Conservation (phyloP, 2,888 invertebrate genomes). For the Archips xylosteana region DNA sequence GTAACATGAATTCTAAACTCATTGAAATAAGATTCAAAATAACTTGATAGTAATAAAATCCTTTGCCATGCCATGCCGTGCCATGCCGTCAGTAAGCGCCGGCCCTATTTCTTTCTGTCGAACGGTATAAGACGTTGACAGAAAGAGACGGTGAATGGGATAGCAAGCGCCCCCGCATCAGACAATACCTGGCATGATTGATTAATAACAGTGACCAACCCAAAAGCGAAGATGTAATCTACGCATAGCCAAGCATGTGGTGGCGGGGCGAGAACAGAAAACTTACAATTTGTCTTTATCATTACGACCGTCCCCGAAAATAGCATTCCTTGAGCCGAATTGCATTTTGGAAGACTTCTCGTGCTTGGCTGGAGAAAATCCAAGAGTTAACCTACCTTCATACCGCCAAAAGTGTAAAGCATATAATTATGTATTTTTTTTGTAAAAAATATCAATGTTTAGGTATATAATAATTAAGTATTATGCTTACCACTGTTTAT, state of each 20-base stretch:
- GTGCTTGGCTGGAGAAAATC: slow-evolving; percentile 65
- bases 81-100: too few species aligned
- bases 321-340: slow-evolving; percentile 54
- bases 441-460: too few species aligned
- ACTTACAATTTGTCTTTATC: slow-evolving; percentile 79
- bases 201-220: neutral
- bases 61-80: too few species aligned
- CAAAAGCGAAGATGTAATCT: slow-evolving; percentile 20
- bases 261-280: neutral
- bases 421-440: neutral
- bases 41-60: too few species aligned
- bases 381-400: slow-evolving; percentile 20
- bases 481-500: slow-evolving; percentile 70
- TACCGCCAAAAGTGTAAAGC: neutral
- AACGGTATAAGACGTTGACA: too few species aligned
- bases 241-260: slow-evolving; percentile 26
- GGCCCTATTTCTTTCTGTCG: too few species aligned
- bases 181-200: neutral
- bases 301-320: slow-evolving; percentile 59
- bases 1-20: too few species aligned
- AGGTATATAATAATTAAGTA: neutral
- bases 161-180: too few species aligned
- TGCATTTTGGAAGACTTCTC: slow-evolving; percentile 66
- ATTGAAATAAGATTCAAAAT: too few species aligned
- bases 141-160: too few species aligned